phyloP scores from a whole-genome alignment of 2,113 vertebrate genomes.

The Rafetus swinhoei region DNA sequence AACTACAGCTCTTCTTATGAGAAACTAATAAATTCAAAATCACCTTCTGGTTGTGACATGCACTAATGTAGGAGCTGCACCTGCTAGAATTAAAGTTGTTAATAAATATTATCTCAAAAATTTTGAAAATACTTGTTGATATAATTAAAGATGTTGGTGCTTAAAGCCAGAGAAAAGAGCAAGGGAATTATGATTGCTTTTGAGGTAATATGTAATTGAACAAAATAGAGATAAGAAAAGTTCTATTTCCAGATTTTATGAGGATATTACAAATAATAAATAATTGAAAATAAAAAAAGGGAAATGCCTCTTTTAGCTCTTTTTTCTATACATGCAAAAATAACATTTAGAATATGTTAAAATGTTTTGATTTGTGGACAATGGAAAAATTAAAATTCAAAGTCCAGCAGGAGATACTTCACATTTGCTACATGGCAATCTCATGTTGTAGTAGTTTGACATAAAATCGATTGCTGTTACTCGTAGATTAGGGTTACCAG shows the following conservation, averaged over 20 bases:
- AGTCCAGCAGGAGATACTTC: constrained; percentile 23
- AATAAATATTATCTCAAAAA: background rate
- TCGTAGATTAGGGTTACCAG: background rate
- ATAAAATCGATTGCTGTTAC: background rate
- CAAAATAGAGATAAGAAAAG: background rate
- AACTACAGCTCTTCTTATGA: background rate
- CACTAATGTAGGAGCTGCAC: background rate
- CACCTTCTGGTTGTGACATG: background rate
- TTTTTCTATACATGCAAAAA: background rate
- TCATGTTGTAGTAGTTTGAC: background rate
- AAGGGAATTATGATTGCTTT: background rate
- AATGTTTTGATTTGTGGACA: background rate
- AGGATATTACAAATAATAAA: background rate
- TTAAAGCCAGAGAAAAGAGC: background rate
- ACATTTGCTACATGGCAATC: constrained; percentile 7
- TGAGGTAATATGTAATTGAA: background rate
- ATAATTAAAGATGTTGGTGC: background rate
- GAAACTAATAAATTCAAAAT: background rate
- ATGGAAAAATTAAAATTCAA: background rate
- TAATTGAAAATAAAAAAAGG: background rate
- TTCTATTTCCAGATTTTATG: background rate
- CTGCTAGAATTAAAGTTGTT: background rate
- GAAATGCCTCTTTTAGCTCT: background rate
- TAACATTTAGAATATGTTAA: background rate
- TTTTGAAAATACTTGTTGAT: background rate